A percentile compares a stretch with the other conserved stretches of the same genome.
Evolutionary conservation across 53 echinoderm and acorn worm species (phyloP).

Genomic region (Hippasteria phrygiana): DNA sequence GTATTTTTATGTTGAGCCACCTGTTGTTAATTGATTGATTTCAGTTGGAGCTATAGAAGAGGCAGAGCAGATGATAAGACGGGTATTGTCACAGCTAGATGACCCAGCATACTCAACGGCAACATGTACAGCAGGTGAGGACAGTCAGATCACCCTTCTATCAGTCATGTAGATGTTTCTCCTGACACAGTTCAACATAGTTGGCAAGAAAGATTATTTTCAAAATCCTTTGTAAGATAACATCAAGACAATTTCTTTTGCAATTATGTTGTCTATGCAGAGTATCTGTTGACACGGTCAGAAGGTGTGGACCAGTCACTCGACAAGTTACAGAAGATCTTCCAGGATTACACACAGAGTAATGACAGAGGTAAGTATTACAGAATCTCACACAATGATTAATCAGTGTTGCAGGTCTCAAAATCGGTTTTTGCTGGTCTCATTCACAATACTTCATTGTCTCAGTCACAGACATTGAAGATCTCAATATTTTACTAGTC

Average conservation of each 20-base stretch:
- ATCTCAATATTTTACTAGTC: too few relatives aligned
- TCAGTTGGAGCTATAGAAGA: slow-evolving; percentile 80
- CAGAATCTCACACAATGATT: neutral
- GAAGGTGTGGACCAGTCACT: slow-evolving; percentile 59
- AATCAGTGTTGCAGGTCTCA: too few relatives aligned
- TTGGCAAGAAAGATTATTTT: too few relatives aligned
- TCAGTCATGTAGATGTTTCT: too few relatives aligned
- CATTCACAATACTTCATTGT: too few relatives aligned
- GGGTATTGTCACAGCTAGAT: slow-evolving; percentile 78
- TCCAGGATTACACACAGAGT: slow-evolving; percentile 49
- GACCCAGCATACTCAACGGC: slow-evolving; percentile 87
- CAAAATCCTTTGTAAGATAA: too few relatives aligned
- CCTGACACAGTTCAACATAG: too few relatives aligned
- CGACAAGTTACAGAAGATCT: slow-evolving; percentile 51
- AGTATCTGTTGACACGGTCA: slow-evolving; percentile 81
- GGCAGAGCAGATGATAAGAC: slow-evolving; percentile 80
- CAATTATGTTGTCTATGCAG: slow-evolving; percentile 58
- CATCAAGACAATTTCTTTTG: neutral
- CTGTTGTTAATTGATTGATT: neutral
- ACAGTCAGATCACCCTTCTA: too few relatives aligned
- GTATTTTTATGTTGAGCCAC: neutral
- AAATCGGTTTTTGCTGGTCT: too few relatives aligned
- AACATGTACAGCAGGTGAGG: slow-evolving; percentile 98
- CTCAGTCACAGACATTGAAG: too few relatives aligned
- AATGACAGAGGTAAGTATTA: slow-evolving; percentile 43